Percentiles rank a stretch among this genome's conserved stretches.
These are phyloP conservation scores for Hyles vespertilio DNA, from an alignment of 1,140 invertebrate genomes.

Conservation along the genomic window DNA sequence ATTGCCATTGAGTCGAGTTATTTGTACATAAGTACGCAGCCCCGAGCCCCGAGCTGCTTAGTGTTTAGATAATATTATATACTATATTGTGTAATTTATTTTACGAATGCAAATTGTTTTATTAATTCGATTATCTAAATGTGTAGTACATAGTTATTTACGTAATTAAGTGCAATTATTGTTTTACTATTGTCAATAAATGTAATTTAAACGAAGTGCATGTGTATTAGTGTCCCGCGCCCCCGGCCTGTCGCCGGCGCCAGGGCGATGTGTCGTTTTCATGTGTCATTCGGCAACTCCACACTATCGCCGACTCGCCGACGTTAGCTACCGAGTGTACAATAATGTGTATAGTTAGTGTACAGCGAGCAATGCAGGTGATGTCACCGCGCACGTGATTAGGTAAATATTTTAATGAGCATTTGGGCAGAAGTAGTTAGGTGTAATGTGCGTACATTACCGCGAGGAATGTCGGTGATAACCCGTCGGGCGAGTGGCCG, in stretches of 20 bases:
- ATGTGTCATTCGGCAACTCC: neutral
- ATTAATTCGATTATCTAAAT: constrained; percentile 60
- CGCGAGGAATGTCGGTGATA: too few species aligned
- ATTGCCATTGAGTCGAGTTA: constrained; percentile 47
- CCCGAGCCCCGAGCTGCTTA: constrained; percentile 11
- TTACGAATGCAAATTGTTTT: constrained; percentile 28
- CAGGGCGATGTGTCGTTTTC: neutral
- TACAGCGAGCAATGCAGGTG: too few species aligned
- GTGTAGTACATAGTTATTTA: constrained; percentile 56
- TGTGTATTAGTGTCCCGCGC: neutral
- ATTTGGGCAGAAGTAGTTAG: too few species aligned
- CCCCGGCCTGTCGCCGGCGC: neutral
- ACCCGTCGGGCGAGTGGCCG: too few species aligned
- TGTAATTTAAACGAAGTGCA: neutral
- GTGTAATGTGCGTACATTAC: too few species aligned
- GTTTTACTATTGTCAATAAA: constrained; percentile 36
- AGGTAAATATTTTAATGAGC: too few species aligned
- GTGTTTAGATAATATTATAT: constrained; percentile 34
- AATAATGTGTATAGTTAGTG: too few species aligned
- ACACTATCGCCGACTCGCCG: neutral
- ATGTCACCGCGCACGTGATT: too few species aligned
- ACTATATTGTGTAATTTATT: constrained; percentile 38
- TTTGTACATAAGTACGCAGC: constrained; percentile 41
- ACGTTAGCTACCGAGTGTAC: too few species aligned
- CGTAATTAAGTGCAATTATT: constrained; percentile 62